Evolutionary conservation across 2,797 vertebrate species (phyloP), one percentile per base, ranked within the genome.

Genomic region (Anas flavirostris): DNA sequence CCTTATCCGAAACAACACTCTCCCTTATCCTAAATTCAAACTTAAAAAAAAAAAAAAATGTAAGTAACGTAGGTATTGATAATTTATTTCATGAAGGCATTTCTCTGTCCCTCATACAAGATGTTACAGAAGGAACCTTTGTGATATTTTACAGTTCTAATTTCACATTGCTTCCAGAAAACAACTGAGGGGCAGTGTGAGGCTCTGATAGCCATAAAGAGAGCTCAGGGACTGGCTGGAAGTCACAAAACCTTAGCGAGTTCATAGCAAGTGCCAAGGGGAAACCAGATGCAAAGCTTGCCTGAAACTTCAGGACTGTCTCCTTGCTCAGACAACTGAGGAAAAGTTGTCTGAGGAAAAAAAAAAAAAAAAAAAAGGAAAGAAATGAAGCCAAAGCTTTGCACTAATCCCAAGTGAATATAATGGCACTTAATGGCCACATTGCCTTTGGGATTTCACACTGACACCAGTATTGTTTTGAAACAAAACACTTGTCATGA

Each of bases 41-140:
- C 23, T 50, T 50, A 48, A 48, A 48, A 48, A 48, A 48, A 23
- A 48, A 46, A 31, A 21, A 72, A 9, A 44, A 44, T 44, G 43
- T 44, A 44, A 18, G 18, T 44, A 44, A 52, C 5, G 4, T 25
- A 72, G 25, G 39, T 11, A 29, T 59, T 37, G 5, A 4, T 25
- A 2, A 7, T 62, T 50, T 67, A 5, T n/a, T n/a, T 13, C 10
- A 15, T 16, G 15, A 64, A 59, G 26, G 7, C 23, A 46, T 73
- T 66, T 64, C 74, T 28, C 33, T 8, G 16, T 26, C 48, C 58
- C 37, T 4, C 0, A 0, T 9, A 8, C 3, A 56, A 25, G 7
- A 31, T 9, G 2, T 7, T 15, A 35, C 21, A 67, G 3, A 19
- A 50, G n/a, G n/a, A 31, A 33, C 4, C 9, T 66, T 2, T 48